phyloP scores from a whole-genome alignment of 2,113 vertebrate species.

The Entelurus aequoreus region DNA sequence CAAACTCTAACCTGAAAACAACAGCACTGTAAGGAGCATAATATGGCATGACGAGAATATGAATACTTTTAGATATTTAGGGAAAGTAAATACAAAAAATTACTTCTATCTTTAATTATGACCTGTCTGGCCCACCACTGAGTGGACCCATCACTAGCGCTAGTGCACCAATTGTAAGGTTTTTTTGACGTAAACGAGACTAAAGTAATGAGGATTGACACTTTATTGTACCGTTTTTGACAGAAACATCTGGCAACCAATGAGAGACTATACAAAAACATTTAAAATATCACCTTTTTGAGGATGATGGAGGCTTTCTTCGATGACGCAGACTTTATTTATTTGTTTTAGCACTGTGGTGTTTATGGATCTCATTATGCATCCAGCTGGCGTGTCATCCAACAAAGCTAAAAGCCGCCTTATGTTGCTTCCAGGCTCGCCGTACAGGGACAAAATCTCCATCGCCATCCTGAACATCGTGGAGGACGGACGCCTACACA shows the following conservation, averaged over 20 bases:
- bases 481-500: slow-evolving; percentile 93
- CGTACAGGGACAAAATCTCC: slow-evolving; percentile 95
- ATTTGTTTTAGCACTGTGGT: slow-evolving; percentile 15
- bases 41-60: too few species aligned
- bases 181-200: too few species aligned
- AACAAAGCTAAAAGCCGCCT: slow-evolving; percentile 46
- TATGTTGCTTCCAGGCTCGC: slow-evolving; percentile 79
- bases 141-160: too few species aligned
- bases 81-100: too few species aligned
- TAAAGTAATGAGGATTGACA: too few species aligned
- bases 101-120: too few species aligned
- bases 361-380: slow-evolving; percentile 55
- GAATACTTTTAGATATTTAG: too few species aligned
- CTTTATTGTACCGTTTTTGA: too few species aligned
- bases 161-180: too few species aligned
- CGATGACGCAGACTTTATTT: background rate
- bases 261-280: background rate
- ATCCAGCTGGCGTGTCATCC: slow-evolving; percentile 51
- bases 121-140: too few species aligned
- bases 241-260: background rate
- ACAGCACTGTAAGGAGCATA: too few species aligned
- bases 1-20: too few species aligned
- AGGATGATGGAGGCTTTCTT: slow-evolving; percentile 5
- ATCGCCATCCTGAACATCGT: slow-evolving; percentile 95
- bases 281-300: background rate